Base-by-base conservation (phyloP, 2,113 vertebrate species). In the Ifrita kowaldi region DNA sequence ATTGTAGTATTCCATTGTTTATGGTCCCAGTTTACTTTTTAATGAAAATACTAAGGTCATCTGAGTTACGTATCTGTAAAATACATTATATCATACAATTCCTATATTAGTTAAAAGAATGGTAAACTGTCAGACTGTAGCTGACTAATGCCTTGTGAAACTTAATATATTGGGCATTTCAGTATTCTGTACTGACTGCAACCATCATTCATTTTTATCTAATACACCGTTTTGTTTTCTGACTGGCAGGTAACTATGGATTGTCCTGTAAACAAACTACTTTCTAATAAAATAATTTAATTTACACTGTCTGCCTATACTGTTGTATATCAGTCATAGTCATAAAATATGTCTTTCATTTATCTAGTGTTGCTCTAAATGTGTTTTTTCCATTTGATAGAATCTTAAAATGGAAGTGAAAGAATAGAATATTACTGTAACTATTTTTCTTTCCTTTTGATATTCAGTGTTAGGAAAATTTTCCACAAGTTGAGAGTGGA, bases 1-100 rank as follows among this genome's bases (percentile, higher is more conserved):
- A 59, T 82, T 90, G 27, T 94, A 90, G 59, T 94, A 68, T 92
- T 95, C 97, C 78, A 81, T 2, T 87, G 93, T 96, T 96, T 94
- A 81, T 94, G 87, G 49, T 87, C 62, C 62, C 84, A 62, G 37
- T 60, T 24, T 85, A 49, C 21, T 73, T 90, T 60, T 55, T 87
- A 68, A 70, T 90, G 91, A 79, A 95, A 94, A 89, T 88, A 62
- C 42, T 93, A 64, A 74, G 35, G 35, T 94, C 57, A 42, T 76
- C 44, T 53, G 84, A 90, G 52, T 82, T 92, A 35, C 69, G 10
- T 71, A 35, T 69, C 63, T 64, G 30, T 89, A 73, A 78, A 87
- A 52, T 67, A 52, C 13, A 37, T 62, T 87, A 3, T 75, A 35
- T 69, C 19, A 18, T 91, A 53, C 81, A 75, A 78, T 59, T 28